phyloP scores from a whole-genome alignment of 2,888 invertebrate genomes.

The Halictus quadricinctus region DNA sequence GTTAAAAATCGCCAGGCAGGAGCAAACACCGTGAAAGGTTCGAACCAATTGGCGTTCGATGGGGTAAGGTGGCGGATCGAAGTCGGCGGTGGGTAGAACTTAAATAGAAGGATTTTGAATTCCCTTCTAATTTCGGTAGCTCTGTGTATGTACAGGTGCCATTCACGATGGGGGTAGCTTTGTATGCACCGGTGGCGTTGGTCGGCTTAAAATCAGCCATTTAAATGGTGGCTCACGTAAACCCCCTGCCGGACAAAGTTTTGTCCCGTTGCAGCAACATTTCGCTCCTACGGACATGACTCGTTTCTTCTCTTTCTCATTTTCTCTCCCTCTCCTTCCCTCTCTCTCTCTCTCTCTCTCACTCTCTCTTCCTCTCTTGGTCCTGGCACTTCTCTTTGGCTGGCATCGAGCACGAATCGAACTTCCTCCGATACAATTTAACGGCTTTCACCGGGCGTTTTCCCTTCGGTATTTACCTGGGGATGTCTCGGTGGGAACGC shows the following conservation, averaged over 20 bases:
- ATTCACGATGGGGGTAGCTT: slow-evolving; percentile 22
- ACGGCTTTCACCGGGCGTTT: slow-evolving; percentile 66
- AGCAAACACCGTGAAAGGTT: slow-evolving; percentile 4
- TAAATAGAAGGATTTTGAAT: slow-evolving; percentile 40
- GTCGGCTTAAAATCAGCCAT: slow-evolving; percentile 75
- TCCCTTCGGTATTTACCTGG: slow-evolving; percentile 67
- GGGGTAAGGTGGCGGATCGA: neutral
- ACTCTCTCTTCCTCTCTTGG: neutral
- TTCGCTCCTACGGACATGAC: neutral
- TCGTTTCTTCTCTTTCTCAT: neutral
- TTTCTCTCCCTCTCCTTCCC: neutral
- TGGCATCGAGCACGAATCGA: slow-evolving; percentile 55
- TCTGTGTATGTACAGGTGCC: slow-evolving; percentile 16
- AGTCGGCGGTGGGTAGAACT: slow-evolving; percentile 23
- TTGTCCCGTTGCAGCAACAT: slow-evolving; percentile 57
- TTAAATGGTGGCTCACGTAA: slow-evolving; percentile 78
- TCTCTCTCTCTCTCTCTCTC: neutral
- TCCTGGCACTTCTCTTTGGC: neutral
- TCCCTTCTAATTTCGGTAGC: slow-evolving; percentile 43
- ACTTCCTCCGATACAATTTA: slow-evolving; percentile 76
- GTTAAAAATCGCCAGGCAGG: neutral
- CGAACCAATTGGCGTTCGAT: slow-evolving; percentile 1
- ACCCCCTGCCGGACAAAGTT: slow-evolving; percentile 67
- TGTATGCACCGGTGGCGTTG: slow-evolving; percentile 49
- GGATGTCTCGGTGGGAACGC: slow-evolving; percentile 53